Evolutionary conservation across 2,888 invertebrate genomes (phyloP), one percentile per base, ranked within the genome.

Genomic region (Polyommatus iphigenia): DNA sequence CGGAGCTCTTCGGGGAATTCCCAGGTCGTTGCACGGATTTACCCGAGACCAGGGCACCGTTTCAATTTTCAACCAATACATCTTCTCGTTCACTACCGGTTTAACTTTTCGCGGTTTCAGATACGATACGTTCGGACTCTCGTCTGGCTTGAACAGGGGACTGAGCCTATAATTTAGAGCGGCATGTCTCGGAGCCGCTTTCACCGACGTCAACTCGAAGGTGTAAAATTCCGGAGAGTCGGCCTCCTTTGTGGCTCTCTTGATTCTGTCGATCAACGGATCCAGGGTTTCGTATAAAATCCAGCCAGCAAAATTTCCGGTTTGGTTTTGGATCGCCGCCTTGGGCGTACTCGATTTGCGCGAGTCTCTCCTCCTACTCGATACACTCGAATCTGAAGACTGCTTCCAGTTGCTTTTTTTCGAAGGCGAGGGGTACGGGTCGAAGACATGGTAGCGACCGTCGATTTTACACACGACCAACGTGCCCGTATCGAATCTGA

Each of bases 371-470:
- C 18, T 36, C 41, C n/a, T 41, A 20, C 41, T 72, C 8, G n/a
- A 41, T 24, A 41, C 46, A 73, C 46, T 46, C 15, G 41, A 41
- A 79, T 73, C 8, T 76, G 32, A 18, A 78, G 81, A 24, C 15
- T 67, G 67, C 67, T 6, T 67, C 15, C 13, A 15, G 72, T 83
- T 80, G 75, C 84, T 84, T 0, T 87, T 83, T 57, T 89, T 88
- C 10, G 80, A 80, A 0, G 89, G 88, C 7, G 94, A 89, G 1
- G 89, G 86, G 82, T 96, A 96, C 0, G 96, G 95, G 85, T 96
- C 96, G 83, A 96, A 96, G 1, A 96, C 84, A 83, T 96, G 96
- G 81, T 90, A 95, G 78, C 87, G 93, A 13, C 95, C 94, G 72
- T 95, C 95, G 0, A 87, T 86, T 79, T 94, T 94, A 80, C 95